These are phyloP conservation scores for Hippocampus mohnikei DNA, from an alignment of 2,113 vertebrate genomes.

Conservation along the genomic window DNA sequence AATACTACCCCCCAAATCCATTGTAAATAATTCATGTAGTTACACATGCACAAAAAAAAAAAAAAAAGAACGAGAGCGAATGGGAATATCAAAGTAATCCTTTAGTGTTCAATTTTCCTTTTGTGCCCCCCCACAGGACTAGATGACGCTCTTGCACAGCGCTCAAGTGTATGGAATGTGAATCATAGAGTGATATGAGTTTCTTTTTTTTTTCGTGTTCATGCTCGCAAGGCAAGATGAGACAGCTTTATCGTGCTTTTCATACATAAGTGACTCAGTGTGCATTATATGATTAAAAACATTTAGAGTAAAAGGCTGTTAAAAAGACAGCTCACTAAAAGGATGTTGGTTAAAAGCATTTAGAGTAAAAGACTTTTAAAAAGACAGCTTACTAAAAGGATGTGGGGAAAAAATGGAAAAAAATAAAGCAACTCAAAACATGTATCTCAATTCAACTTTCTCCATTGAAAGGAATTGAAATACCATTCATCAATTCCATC, in stretches of 20 bases:
- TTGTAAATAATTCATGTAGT: slow-evolving; percentile 32
- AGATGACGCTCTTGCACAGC: not conserved
- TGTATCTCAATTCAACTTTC: not conserved
- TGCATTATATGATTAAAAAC: too few species aligned
- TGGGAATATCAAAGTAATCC: slow-evolving; percentile 14
- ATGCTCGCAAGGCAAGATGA: not conserved
- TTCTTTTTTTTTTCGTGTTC: not conserved
- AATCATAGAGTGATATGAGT: slow-evolving; percentile 2
- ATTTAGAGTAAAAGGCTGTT: too few species aligned
- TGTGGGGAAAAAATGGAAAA: too few species aligned
- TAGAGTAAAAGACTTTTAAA: too few species aligned
- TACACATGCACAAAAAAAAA: slow-evolving; percentile 6
- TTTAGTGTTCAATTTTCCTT: slow-evolving; percentile 15
- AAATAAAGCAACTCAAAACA: too few species aligned
- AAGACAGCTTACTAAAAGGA: too few species aligned
- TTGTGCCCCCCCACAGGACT: not conserved
- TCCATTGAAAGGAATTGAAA: not conserved
- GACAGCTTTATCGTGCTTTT: too few species aligned
- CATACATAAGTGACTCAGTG: too few species aligned
- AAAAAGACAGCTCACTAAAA: too few species aligned
- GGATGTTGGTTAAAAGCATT: too few species aligned
- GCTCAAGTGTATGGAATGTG: slow-evolving; percentile 3
- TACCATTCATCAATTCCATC: not conserved
- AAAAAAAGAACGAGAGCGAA: slow-evolving; percentile 7
- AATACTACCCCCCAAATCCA: slow-evolving; percentile 34